These are phyloP conservation scores for Dasyurus viverrinus DNA, from an alignment of 2,113 vertebrate genomes.

Conservation along the genomic window DNA sequence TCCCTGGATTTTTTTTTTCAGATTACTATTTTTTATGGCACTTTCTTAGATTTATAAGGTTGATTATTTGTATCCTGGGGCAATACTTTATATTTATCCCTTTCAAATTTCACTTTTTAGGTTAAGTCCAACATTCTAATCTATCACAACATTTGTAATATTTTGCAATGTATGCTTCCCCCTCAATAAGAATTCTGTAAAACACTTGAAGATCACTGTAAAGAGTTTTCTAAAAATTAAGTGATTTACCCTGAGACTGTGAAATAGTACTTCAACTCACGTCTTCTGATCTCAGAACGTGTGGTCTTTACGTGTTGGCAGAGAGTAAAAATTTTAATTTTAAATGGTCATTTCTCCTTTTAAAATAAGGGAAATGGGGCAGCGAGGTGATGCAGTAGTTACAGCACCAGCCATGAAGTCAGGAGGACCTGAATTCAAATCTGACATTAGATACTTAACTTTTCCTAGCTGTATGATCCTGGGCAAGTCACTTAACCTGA, in stretches of 20 bases:
- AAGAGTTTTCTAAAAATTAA: neutral
- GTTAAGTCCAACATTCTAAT: neutral
- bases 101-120: neutral
- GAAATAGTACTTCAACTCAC: neutral
- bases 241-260: neutral
- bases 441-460: no score
- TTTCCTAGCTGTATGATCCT: no score
- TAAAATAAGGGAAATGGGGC: neutral
- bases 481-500: no score
- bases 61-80: neutral
- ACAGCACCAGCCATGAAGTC: no score
- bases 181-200: neutral
- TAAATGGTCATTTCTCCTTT: neutral
- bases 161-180: neutral
- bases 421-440: no score
- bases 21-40: neutral
- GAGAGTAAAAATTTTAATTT: neutral
- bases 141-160: neutral
- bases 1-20: neutral
- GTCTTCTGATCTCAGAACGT: neutral
- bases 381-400: no score
- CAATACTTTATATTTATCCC: neutral
- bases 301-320: neutral
- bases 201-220: neutral
- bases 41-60: neutral